A percentile compares a stretch with the other conserved stretches of the same genome.
Evolutionary conservation across 2,888 invertebrate genomes (phyloP).

Genomic region (Holacanthella duospinosa): DNA sequence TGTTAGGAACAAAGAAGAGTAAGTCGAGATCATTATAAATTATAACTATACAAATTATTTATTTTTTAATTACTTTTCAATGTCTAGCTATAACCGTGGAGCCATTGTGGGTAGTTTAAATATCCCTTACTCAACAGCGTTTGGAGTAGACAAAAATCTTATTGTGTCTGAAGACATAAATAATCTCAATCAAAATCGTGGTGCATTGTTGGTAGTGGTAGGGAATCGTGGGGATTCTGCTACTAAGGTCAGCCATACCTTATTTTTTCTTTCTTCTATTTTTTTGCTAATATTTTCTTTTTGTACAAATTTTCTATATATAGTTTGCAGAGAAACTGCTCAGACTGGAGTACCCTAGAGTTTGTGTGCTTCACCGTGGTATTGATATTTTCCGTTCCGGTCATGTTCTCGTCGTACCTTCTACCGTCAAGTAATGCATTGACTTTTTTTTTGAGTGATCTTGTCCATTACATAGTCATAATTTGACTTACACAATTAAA

Average conservation of each 20-base stretch:
- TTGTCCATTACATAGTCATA: too few species aligned
- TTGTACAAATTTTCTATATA: too few species aligned
- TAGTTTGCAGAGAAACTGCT: slow-evolving; percentile 81
- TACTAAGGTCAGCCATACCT: slow-evolving; percentile 40
- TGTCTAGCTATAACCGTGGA: slow-evolving; percentile 60
- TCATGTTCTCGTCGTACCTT: slow-evolving; percentile 44
- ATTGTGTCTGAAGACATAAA: slow-evolving; percentile 50
- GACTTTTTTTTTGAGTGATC: too few species aligned
- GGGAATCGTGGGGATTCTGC: slow-evolving; percentile 65
- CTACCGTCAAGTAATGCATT: slow-evolving; percentile 30
- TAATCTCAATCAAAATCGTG: slow-evolving; percentile 51
- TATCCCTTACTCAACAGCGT: slow-evolving; percentile 73
- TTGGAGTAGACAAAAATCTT: slow-evolving; percentile 57
- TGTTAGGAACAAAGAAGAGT: slow-evolving; percentile 56
- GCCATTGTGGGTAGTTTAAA: slow-evolving; percentile 73
- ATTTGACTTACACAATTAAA: too few species aligned
- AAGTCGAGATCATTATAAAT: too few species aligned
- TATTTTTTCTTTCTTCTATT: neutral
- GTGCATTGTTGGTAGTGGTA: slow-evolving; percentile 62
- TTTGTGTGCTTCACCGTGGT: slow-evolving; percentile 79
- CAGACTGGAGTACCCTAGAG: slow-evolving; percentile 61
- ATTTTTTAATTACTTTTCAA: slow-evolving; percentile 4
- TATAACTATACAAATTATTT: slow-evolving; percentile 40
- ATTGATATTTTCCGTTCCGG: slow-evolving; percentile 58
- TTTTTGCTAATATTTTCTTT: neutral